A percentile compares a stretch with the other conserved stretches of the same genome.
Conservation (phyloP, 2,888 invertebrate genomes). For the Geophilus truncorum region DNA sequence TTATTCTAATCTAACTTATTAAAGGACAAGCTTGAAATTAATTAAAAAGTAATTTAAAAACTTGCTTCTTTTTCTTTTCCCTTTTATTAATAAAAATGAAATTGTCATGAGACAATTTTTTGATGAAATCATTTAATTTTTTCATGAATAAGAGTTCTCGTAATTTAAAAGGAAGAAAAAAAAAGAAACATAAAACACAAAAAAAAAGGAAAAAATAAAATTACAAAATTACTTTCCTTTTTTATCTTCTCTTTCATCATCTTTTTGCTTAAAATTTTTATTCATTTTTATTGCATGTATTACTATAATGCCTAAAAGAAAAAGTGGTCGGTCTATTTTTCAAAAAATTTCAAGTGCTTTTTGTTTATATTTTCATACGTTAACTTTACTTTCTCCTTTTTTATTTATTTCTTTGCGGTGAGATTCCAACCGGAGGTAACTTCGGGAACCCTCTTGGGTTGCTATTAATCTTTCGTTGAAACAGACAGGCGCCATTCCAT, state of each 20-base stretch:
- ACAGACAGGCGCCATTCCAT: not conserved
- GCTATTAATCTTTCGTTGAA: not conserved
- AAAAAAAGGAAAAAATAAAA: too few species aligned
- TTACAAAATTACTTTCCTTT: not conserved
- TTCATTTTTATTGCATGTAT: not conserved
- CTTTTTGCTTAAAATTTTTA: not conserved
- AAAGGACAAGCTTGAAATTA: not conserved
- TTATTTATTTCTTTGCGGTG: not conserved
- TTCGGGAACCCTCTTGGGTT: not conserved
- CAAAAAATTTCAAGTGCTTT: not conserved
- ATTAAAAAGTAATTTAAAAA: constrained; percentile 6
- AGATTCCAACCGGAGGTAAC: not conserved
- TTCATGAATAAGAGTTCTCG: not conserved
- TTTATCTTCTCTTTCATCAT: not conserved
- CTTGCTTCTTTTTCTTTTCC: not conserved
- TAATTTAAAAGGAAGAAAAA: not conserved
- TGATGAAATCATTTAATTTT: not conserved
- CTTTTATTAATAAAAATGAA: not conserved
- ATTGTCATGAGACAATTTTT: not conserved
- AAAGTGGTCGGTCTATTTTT: not conserved
- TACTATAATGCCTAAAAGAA: not conserved
- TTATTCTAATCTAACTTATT: constrained; percentile 15
- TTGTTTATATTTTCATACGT: constrained; percentile 6
- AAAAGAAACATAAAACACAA: not conserved
- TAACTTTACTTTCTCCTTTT: too few species aligned